Base-by-base conservation (phyloP, 2,797 vertebrate species). In the Hypotaenidia okinawae region DNA sequence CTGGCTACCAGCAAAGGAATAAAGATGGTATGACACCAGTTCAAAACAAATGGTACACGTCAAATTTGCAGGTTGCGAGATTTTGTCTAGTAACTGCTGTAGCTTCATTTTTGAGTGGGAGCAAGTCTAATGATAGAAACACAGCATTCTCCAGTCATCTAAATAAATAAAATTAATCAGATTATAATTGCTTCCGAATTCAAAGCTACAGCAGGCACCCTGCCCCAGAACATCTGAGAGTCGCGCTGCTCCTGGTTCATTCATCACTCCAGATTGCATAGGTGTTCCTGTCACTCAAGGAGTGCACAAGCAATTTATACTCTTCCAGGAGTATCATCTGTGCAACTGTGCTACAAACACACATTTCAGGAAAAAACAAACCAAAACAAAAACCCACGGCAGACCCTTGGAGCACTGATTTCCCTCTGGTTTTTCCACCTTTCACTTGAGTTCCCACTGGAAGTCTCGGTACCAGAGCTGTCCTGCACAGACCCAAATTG, bases 261-360 rank as follows among this genome's bases (percentile, higher is more conserved):
- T 73, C 83, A 94, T 95, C 95, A 94, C 82, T 86, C 37, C 69
- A 93, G 73, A 95, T 88, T 86, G 84, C 87, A 97, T 89, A 97
- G 96, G 94, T 93, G 97, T 93, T 97, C 84, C 94, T 96, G 93
- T 91, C 96, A 96, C 90, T 96, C 91, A 88, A 39, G 33, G 41
- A 89, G 78, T 0, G 0, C 86, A 87, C 63, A 74, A 87, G 58
- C 59, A 69, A 94, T 92, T 94, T 89, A 37, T 90, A 92, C 79
- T 77, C 92, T 93, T 92, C 70, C 76, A 93, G 73, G 69, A 93
- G 85, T 37, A 92, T 90, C 78, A 67, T 59, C 75, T 76, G 55
- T 74, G 59, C 45, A 33, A 51, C 69, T 75, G 87, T 32, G 49
- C 55, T 91, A 72, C 64, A 83, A 87, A 87, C 47, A 35, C 37